Percentiles rank a stretch among this genome's conserved stretches.
These are phyloP conservation scores for Agrotis exclamationis DNA, from an alignment of 2,888 invertebrate genomes.

Conservation along the genomic window DNA sequence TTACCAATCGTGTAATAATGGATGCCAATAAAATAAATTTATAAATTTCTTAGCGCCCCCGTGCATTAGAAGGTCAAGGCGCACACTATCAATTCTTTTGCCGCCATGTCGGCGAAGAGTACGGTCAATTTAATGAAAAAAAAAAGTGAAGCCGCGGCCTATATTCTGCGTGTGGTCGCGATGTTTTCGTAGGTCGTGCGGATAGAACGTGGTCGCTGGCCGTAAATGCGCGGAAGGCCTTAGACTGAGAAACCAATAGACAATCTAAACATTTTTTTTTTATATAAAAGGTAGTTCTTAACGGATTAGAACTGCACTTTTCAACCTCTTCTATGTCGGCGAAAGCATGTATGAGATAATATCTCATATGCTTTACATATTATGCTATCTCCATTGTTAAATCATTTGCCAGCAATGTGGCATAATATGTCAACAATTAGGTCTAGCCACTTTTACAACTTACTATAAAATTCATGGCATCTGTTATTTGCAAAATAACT, in stretches of 20 bases:
- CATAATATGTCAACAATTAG: background rate
- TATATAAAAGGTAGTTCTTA: no score
- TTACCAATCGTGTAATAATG: background rate
- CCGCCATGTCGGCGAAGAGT: no score
- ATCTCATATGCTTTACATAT: no score
- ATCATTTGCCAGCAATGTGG: background rate
- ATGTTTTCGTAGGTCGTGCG: no score
- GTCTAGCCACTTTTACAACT: background rate
- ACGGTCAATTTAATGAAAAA: no score
- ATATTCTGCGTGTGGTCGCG: no score
- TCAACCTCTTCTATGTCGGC: conserved; percentile 10
- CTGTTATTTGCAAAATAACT: background rate
- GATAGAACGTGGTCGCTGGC: no score
- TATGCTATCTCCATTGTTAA: background rate
- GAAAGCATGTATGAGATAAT: background rate
- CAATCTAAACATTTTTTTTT: conserved; percentile 1
- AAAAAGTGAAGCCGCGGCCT: no score
- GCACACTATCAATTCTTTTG: no score
- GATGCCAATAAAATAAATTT: conserved; percentile 23
- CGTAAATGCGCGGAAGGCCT: no score
- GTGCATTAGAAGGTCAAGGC: no score
- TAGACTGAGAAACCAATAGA: conserved; percentile 40
- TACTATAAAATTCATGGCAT: background rate
- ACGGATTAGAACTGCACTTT: no score
- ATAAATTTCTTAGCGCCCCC: background rate